Percentiles rank a stretch among this genome's conserved stretches.
Evolutionary conservation across 2,797 vertebrate species (phyloP).

Genomic region (Xyrichtys novacula): DNA sequence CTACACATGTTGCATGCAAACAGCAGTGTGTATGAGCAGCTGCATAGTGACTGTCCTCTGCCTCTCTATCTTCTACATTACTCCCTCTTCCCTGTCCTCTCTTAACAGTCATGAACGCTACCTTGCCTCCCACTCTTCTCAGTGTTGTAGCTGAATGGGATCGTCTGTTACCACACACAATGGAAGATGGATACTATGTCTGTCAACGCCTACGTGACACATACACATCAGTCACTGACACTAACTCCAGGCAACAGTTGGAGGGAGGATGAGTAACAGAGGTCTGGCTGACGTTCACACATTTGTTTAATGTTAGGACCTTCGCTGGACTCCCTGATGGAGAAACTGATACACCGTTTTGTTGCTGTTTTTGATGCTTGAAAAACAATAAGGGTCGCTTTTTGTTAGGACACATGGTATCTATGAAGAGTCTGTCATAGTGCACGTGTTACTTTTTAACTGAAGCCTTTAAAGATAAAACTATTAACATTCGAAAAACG

Average conservation of each 20-base stretch:
- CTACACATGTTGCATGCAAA: slow-evolving; percentile 51
- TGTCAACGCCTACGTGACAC: slow-evolving; percentile 73
- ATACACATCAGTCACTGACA: slow-evolving; percentile 58
- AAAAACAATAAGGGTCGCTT: slow-evolving; percentile 23
- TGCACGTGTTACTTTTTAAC: background rate
- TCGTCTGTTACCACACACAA: slow-evolving; percentile 73
- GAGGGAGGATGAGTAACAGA: slow-evolving; percentile 37
- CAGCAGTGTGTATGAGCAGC: slow-evolving; percentile 48
- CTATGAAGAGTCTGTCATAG: background rate
- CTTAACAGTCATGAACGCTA: slow-evolving; percentile 39
- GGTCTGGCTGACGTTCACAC: slow-evolving; percentile 35
- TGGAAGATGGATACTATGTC: slow-evolving; percentile 69
- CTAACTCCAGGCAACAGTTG: slow-evolving; percentile 56
- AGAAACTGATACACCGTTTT: slow-evolving; percentile 45
- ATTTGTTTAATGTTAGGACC: slow-evolving; percentile 31
- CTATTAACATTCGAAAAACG: background rate
- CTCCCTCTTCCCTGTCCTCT: slow-evolving; percentile 36
- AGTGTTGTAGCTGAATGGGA: slow-evolving; percentile 52
- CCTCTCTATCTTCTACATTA: slow-evolving; percentile 26
- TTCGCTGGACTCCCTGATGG: slow-evolving; percentile 25
- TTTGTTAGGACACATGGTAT: too few relatives aligned
- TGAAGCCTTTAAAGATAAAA: slow-evolving; percentile 10
- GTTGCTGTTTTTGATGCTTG: slow-evolving; percentile 19
- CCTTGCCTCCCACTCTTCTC: slow-evolving; percentile 59
- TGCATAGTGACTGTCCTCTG: slow-evolving; percentile 39